phyloP scores from a whole-genome alignment of 2,888 invertebrate genomes.

The Myopa tessellatipennis region DNA sequence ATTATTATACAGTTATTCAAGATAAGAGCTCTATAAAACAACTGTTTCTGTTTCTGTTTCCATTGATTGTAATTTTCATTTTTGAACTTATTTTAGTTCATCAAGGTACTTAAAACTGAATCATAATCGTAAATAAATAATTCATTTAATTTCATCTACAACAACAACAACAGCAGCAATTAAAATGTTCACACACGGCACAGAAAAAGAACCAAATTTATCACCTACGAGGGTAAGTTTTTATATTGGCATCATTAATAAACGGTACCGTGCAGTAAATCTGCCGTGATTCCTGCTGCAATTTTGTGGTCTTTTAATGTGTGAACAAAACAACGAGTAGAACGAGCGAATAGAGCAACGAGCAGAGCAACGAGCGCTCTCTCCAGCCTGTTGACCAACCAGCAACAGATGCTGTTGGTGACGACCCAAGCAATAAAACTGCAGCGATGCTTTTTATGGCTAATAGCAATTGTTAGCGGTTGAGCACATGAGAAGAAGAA shows the following conservation, averaged over 20 bases:
- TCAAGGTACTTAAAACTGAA: not conserved
- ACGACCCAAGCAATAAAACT: not conserved
- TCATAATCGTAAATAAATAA: too few species aligned
- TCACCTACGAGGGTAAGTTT: not conserved
- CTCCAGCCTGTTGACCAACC: too few species aligned
- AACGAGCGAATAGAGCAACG: not conserved
- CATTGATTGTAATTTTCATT: not conserved
- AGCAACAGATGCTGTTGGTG: not conserved
- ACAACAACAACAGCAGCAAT: not conserved
- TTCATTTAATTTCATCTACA: too few species aligned
- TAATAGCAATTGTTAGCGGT: not conserved
- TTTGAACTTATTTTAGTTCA: not conserved
- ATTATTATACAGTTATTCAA: too few species aligned
- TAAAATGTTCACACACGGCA: not conserved
- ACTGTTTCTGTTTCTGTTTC: too few species aligned
- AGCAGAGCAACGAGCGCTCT: not conserved
- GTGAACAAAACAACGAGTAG: not conserved
- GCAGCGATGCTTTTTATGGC: not conserved
- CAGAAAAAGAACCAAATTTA: not conserved
- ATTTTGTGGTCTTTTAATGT: not conserved
- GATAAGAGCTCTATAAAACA: too few species aligned
- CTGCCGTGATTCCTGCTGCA: not conserved
- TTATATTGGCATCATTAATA: slow-evolving; percentile 1
- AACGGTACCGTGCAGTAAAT: slow-evolving; percentile 4
- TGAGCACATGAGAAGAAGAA: not conserved